A percentile compares a stretch with the other conserved stretches of the same genome.
Conservation (phyloP, 2,113 vertebrate species). For the Prolemur simus region DNA sequence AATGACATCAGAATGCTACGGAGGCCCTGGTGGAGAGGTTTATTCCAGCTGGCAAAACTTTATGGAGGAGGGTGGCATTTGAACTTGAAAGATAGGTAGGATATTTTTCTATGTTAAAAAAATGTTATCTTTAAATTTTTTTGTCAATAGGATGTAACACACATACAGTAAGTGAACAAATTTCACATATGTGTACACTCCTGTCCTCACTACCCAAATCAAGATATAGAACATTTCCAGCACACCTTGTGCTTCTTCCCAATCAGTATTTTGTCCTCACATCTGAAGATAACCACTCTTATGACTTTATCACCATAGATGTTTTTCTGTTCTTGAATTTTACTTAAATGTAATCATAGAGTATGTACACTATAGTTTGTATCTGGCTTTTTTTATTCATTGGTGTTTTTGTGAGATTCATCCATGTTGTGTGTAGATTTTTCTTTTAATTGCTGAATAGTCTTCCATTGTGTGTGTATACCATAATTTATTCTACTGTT, state of each 20-base stretch:
- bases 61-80: constrained; percentile 13
- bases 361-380: not conserved
- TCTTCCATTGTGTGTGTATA: not conserved
- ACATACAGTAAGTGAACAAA: not conserved
- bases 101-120: not conserved
- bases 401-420: constrained; percentile 44
- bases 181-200: not conserved
- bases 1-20: constrained; percentile 41
- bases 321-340: constrained; percentile 44
- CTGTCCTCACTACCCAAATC: not conserved
- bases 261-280: not conserved
- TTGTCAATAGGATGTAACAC: constrained; percentile 9
- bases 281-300: not conserved
- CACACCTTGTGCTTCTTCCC: not conserved
- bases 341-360: not conserved
- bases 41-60: constrained; percentile 5
- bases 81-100: not conserved
- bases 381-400: not conserved
- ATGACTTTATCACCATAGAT: not conserved
- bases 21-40: not conserved
- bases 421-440: not conserved
- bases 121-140: not conserved
- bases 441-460: constrained; percentile 5
- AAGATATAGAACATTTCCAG: not conserved
- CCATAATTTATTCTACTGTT: not conserved